Conservation (phyloP, 2,888 invertebrate species). For the Nomada flava region DNA sequence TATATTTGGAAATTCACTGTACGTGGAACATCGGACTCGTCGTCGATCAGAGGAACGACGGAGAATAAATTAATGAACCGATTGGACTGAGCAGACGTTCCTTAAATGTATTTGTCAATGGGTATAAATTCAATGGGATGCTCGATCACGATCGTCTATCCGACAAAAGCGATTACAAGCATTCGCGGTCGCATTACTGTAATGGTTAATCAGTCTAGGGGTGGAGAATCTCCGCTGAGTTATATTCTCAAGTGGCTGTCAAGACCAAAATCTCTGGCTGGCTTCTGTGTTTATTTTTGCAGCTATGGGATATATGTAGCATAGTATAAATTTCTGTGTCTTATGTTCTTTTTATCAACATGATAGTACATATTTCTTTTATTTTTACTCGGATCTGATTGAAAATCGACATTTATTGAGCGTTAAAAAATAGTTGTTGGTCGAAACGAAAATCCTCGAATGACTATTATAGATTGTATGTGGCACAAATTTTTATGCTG, state of each 20-base stretch:
- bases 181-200: conserved; percentile 45
- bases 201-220: conserved; percentile 52
- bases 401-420: too few relatives aligned
- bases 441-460: too few relatives aligned
- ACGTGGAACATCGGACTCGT: neutral
- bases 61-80: conserved; percentile 43
- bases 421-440: too few relatives aligned
- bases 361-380: too few relatives aligned
- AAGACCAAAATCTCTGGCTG: conserved; percentile 35
- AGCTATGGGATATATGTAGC: too few relatives aligned
- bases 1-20: conserved; percentile 5
- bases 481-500: too few relatives aligned
- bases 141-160: conserved; percentile 18
- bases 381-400: too few relatives aligned
- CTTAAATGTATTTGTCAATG: conserved; percentile 47
- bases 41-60: neutral
- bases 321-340: too few relatives aligned
- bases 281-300: conserved; percentile 3
- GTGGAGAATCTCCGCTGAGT: conserved; percentile 34
- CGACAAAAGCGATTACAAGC: conserved; percentile 41
- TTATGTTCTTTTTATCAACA: too few relatives aligned
- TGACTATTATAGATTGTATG: too few relatives aligned
- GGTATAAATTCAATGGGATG: conserved; percentile 45
- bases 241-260: conserved; percentile 44
- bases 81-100: conserved; percentile 30